These are phyloP conservation scores for Euplagia quadripunctaria DNA, from an alignment of 2,888 invertebrate genomes.

Conservation along the genomic window DNA sequence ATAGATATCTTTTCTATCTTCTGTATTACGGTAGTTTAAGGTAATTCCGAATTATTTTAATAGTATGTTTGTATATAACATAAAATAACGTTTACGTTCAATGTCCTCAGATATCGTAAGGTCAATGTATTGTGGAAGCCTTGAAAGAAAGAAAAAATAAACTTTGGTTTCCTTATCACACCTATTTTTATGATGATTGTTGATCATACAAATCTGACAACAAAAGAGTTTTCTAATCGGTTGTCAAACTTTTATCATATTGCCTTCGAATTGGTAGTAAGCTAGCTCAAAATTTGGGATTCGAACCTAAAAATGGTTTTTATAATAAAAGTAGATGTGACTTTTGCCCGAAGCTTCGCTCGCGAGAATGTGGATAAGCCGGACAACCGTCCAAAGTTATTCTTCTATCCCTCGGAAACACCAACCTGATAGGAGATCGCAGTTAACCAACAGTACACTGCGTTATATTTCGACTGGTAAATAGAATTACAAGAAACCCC, in stretches of 20 bases:
- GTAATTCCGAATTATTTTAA: background rate
- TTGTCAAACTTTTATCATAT: background rate
- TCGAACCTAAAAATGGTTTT: background rate
- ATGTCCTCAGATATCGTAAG: conserved; percentile 27
- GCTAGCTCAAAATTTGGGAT: background rate
- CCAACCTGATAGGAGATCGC: too few relatives aligned
- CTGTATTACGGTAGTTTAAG: background rate
- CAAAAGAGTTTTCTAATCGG: conserved; percentile 11
- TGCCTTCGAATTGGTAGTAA: background rate
- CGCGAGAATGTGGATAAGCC: too few relatives aligned
- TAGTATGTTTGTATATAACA: background rate
- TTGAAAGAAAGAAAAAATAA: too few relatives aligned
- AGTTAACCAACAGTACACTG: too few relatives aligned
- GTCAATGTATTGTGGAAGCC: conserved; percentile 26
- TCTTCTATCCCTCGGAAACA: too few relatives aligned
- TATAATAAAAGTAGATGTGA: background rate
- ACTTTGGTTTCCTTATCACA: conserved; percentile 7
- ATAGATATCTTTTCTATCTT: background rate
- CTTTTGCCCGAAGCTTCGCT: too few relatives aligned
- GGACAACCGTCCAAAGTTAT: too few relatives aligned
- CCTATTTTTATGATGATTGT: background rate
- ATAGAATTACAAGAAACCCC: too few relatives aligned
- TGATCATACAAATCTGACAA: conserved; percentile 8
- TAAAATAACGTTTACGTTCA: conserved; percentile 12
- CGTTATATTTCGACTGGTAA: too few relatives aligned